Evolutionary conservation across 2,888 invertebrate genomes (phyloP), one percentile per base, ranked within the genome.

Genomic region (Microdon myrmicae): DNA sequence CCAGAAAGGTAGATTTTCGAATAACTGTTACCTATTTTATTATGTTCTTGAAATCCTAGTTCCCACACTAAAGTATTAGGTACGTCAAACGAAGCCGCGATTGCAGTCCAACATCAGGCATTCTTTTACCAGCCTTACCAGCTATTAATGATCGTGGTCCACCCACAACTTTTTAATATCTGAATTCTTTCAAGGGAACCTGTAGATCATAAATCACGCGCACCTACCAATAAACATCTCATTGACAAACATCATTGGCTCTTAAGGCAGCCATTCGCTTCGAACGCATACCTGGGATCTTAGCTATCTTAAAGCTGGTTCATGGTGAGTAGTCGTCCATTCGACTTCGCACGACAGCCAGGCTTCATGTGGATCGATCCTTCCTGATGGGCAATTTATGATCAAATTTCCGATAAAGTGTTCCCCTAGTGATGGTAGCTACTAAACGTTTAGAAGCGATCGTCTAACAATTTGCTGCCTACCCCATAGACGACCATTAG

Each of bases 191-290:
- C n/a, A n/a, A n/a, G n/a, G n/a, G n/a, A n/a, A n/a, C n/a, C 26
- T 6, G 14, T 13, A 31, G 25, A 29, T 17, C 45, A 53, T 59
- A 59, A 54, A 54, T 29, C 20, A 8, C 31, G 8, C 47, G 13
- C 35, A 34, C 35, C 32, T n/a, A 13, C 22, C 39, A 35, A 51
- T 64, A 61, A 49, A 56, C 45, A 35, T 34, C 35, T 44, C 23
- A 61, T 61, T 55, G 34, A 34, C 38, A 17, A 61, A 49, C 45
- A 51, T 61, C 51, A 61, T 56, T 49, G 56, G 44, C 19, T 22
- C 61, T 35, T 64, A 47, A 56, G 51, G 47, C 58, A 58, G 41
- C 35, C 58, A 51, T 58, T 47, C 45, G n/a, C 9, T 17, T 13
- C n/a, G n/a, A n/a, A 23, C 31, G 31, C 37, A 20, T 38, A 34